Conservation (phyloP, 2,888 invertebrate species). For the Lysandra coridon region DNA sequence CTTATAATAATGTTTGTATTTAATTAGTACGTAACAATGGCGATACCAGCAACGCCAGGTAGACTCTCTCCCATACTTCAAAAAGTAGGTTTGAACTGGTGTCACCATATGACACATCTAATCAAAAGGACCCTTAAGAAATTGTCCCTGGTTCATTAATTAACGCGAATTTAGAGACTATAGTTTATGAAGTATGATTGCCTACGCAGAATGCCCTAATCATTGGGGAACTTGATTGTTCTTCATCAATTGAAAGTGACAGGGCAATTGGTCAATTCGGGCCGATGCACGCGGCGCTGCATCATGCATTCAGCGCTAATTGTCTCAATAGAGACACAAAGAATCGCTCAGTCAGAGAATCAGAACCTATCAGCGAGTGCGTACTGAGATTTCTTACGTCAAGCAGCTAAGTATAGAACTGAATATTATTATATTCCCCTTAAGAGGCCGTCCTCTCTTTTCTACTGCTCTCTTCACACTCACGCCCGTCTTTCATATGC, state of each 20-base stretch:
- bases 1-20: not conserved
- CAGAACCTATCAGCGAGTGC: not conserved
- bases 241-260: slow-evolving; percentile 59
- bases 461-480: no score
- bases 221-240: slow-evolving; percentile 43
- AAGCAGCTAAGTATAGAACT: no score
- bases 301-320: slow-evolving; percentile 28
- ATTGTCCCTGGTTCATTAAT: not conserved
- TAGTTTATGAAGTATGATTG: not conserved
- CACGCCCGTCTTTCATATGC: no score
- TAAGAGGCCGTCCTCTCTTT: no score
- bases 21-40: not conserved
- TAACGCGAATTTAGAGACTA: not conserved
- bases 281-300: slow-evolving; percentile 40
- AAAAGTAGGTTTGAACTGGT: no score
- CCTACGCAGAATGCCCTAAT: not conserved
- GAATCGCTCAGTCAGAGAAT: slow-evolving; percentile 12
- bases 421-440: no score
- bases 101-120: no score
- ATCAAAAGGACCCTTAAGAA: not conserved
- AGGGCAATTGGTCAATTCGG: slow-evolving; percentile 63
- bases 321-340: slow-evolving; percentile 22
- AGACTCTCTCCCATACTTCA: no score
- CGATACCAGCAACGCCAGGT: no score
- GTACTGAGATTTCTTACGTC: not conserved